Evolutionary conservation across 2,888 invertebrate genomes (phyloP).

Genomic region (Agrochola litura): DNA sequence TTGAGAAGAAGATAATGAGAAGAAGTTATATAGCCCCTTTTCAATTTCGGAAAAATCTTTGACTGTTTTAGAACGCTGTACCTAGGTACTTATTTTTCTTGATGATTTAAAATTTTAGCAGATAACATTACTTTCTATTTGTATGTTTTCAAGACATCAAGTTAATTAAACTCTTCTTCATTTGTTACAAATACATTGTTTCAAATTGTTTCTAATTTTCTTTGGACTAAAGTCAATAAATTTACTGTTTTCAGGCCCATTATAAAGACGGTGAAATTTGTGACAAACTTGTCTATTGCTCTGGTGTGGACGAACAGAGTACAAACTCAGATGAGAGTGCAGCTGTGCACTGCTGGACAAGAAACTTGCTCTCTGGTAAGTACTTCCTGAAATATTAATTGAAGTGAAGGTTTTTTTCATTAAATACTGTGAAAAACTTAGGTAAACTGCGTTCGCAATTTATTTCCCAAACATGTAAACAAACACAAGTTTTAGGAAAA

Average conservation of each 20-base stretch:
- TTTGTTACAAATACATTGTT: background rate
- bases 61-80: background rate
- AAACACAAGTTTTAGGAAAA: too few species aligned
- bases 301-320: slow-evolving; percentile 97
- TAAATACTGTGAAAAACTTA: background rate
- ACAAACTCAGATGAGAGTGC: slow-evolving; percentile 92
- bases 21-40: background rate
- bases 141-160: background rate
- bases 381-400: background rate
- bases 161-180: background rate
- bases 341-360: slow-evolving; percentile 90
- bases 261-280: slow-evolving; percentile 94
- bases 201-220: background rate
- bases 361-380: slow-evolving; percentile 76
- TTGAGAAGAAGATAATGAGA: background rate
- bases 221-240: background rate
- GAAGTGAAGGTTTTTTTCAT: background rate
- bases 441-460: too few species aligned
- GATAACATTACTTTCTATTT: background rate
- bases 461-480: too few species aligned
- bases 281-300: slow-evolving; percentile 92
- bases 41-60: background rate
- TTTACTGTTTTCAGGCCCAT: slow-evolving; percentile 86
- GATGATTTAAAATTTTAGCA: background rate
- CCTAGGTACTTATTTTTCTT: background rate